These are phyloP conservation scores for Hypomecis atomaria DNA, from an alignment of 2,888 invertebrate genomes.

Conservation along the genomic window DNA sequence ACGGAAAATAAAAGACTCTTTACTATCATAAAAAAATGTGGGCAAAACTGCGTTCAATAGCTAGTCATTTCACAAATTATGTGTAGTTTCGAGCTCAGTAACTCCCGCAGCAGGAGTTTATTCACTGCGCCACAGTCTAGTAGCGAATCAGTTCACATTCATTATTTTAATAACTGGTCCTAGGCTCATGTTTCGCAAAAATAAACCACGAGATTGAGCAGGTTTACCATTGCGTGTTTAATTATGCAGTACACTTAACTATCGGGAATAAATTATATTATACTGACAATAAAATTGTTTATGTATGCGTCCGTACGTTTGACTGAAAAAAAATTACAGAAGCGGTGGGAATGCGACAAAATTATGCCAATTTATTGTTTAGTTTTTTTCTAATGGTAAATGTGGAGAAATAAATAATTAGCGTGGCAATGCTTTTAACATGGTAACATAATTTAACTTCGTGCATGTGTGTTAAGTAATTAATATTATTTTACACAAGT, in stretches of 20 bases:
- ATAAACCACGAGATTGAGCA: conserved; percentile 26
- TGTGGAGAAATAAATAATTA: too few species aligned
- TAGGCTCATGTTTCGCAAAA: conserved; percentile 33
- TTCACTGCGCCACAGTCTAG: conserved; percentile 10
- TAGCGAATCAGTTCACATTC: conserved; percentile 35
- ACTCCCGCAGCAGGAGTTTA: not conserved
- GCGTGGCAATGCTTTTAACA: too few species aligned
- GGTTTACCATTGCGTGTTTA: conserved; percentile 30
- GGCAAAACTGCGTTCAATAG: too few species aligned
- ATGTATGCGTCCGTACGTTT: conserved; percentile 8
- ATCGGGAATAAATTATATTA: conserved; percentile 25
- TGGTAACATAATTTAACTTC: too few species aligned
- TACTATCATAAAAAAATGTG: too few species aligned
- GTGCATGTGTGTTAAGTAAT: too few species aligned
- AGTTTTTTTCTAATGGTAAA: not conserved
- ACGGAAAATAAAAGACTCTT: too few species aligned
- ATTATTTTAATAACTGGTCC: conserved; percentile 38
- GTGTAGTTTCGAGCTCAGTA: too few species aligned
- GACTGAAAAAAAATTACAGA: not conserved
- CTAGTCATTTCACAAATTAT: too few species aligned
- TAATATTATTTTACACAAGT: too few species aligned
- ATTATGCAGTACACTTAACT: conserved; percentile 28
- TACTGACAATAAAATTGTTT: conserved; percentile 21
- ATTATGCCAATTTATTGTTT: not conserved
- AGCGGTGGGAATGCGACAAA: not conserved